Conservation (phyloP, 2,888 invertebrate genomes). For the Sisyra terminalis region DNA sequence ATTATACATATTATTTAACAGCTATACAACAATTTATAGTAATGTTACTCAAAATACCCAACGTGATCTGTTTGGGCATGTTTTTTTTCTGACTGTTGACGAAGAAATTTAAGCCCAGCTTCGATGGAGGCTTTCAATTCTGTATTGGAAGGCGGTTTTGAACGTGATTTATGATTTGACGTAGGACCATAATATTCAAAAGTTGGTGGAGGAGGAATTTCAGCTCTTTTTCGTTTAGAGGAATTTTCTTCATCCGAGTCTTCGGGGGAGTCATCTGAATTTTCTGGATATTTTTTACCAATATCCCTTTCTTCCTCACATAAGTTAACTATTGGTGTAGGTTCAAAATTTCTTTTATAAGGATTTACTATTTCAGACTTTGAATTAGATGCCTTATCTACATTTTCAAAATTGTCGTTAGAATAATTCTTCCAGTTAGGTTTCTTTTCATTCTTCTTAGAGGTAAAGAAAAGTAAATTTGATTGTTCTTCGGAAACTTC, state of each 20-base stretch:
- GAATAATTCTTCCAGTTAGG: conserved; percentile 3
- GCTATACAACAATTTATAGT: no score
- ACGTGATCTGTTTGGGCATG: conserved; percentile 9
- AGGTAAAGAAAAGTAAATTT: neutral
- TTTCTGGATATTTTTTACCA: conserved; percentile 6
- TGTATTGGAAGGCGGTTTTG: conserved; percentile 13
- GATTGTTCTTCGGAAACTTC: conserved; percentile 6
- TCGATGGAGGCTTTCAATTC: conserved; percentile 34
- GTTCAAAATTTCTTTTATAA: conserved; percentile 11
- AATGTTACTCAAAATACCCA: conserved; percentile 8
- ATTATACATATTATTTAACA: no score
- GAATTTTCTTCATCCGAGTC: conserved; percentile 14
- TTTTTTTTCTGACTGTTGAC: conserved; percentile 33
- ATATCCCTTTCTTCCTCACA: conserved; percentile 9
- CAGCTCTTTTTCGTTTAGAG: conserved; percentile 18
- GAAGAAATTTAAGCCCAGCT: conserved; percentile 34
- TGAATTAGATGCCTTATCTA: neutral
- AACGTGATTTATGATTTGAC: conserved; percentile 4
- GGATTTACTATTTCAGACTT: neutral
- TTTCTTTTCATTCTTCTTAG: conserved; percentile 2
- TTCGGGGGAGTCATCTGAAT: conserved; percentile 9
- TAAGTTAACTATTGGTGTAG: conserved; percentile 14
- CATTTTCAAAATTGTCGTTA: neutral
- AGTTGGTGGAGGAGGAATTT: conserved; percentile 48
- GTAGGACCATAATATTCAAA: conserved; percentile 44